Evolutionary conservation across 1,140 invertebrate genomes (phyloP).

Genomic region (Adoxophyes honmai): DNA sequence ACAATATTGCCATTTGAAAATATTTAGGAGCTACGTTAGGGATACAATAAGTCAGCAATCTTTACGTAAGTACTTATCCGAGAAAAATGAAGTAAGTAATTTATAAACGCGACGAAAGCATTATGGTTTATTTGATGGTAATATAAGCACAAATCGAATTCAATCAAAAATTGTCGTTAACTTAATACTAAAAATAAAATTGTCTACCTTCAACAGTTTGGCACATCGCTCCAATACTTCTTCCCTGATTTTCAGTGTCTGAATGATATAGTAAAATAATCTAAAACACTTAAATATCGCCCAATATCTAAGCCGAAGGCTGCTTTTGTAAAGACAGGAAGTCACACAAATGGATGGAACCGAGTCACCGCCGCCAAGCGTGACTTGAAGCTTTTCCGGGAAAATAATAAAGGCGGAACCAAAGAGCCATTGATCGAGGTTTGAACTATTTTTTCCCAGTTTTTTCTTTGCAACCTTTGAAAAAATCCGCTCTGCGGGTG

Average conservation of each 20-base stretch:
- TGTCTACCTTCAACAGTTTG: conserved; percentile 39
- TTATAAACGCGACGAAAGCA: too few relatives aligned
- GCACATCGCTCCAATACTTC: conserved; percentile 36
- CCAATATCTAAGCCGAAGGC: conserved; percentile 28
- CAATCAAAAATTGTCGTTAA: too few relatives aligned
- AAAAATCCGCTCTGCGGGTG: too few relatives aligned
- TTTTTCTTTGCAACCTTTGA: too few relatives aligned
- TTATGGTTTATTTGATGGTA: too few relatives aligned
- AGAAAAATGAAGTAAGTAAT: too few relatives aligned
- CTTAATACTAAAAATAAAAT: conserved; percentile 15
- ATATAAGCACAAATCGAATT: too few relatives aligned
- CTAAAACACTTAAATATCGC: conserved; percentile 48
- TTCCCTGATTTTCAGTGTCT: conserved; percentile 21
- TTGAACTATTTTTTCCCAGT: too few relatives aligned
- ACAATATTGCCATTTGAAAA: too few relatives aligned
- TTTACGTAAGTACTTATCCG: too few relatives aligned
- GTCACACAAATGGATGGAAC: neutral
- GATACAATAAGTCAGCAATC: too few relatives aligned
- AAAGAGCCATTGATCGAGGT: neutral
- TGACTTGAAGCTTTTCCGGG: neutral
- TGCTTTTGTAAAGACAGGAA: conserved; percentile 38
- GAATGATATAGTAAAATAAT: conserved; percentile 47
- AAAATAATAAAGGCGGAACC: neutral
- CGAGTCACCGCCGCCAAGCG: neutral
- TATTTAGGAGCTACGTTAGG: too few relatives aligned